Conservation (phyloP, 2,113 vertebrate species). For the Caranx melampygus region DNA sequence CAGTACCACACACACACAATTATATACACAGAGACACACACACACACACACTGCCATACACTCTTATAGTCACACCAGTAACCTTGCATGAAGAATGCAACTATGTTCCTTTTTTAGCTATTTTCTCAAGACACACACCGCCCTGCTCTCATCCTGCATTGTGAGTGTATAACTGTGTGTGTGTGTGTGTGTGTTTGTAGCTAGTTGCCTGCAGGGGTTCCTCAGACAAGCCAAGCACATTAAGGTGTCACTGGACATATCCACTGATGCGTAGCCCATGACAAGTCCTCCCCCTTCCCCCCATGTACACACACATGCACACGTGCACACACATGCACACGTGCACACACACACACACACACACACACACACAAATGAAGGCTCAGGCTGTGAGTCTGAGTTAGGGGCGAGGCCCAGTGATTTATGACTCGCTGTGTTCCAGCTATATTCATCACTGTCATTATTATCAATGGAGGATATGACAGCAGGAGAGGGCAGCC, state of each 20-base stretch:
- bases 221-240: conserved; percentile 80
- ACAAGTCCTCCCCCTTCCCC: conserved; percentile 38
- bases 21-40: background rate
- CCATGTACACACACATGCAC: conserved; percentile 26
- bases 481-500: conserved; percentile 66
- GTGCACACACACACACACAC: conserved; percentile 38
- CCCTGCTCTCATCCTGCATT: background rate
- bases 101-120: background rate
- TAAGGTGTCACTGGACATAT: conserved; percentile 81
- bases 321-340: conserved; percentile 47
- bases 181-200: conserved; percentile 16
- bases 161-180: conserved; percentile 26
- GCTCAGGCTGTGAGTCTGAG: conserved; percentile 55
- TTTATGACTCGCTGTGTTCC: conserved; percentile 76
- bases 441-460: conserved; percentile 80
- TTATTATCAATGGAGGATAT: conserved; percentile 79
- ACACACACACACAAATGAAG: conserved; percentile 31
- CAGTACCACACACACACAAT: background rate
- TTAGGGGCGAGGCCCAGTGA: conserved; percentile 67
- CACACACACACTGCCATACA: background rate
- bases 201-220: conserved; percentile 61
- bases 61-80: background rate
- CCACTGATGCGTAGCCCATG: conserved; percentile 71
- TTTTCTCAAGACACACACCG: conserved; percentile 27
- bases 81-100: conserved; percentile 13